Evolutionary conservation across 2,113 vertebrate genomes (phyloP).

Genomic region (Charadrius vociferus): DNA sequence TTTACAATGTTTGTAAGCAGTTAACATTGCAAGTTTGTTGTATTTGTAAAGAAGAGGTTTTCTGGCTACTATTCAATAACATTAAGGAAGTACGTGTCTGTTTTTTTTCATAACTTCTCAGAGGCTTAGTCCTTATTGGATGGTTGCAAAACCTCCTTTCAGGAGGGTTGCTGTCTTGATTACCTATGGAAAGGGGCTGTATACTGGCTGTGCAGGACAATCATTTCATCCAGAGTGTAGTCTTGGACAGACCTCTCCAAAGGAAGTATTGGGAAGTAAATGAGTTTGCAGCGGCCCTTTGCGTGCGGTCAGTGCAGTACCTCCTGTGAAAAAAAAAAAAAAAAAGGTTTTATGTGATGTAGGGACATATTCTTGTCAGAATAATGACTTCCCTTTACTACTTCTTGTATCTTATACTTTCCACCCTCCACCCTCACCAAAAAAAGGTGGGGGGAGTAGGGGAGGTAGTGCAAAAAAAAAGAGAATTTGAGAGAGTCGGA

Average conservation of each 20-base stretch:
- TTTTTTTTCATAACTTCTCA: not conserved
- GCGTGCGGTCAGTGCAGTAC: not conserved
- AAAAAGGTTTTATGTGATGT: too few relatives aligned
- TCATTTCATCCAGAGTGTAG: accelerated
- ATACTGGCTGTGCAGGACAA: not conserved
- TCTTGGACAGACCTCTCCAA: not conserved
- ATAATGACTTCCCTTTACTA: not conserved
- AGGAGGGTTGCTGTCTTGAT: not conserved
- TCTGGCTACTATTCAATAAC: not conserved
- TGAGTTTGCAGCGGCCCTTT: not conserved
- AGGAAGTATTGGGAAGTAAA: not conserved
- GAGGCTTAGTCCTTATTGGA: not conserved
- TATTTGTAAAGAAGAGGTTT: constrained; percentile 10
- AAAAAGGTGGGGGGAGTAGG: too few relatives aligned
- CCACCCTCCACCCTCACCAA: accelerated
- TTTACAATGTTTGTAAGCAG: constrained; percentile 7
- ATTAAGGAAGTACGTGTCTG: not conserved
- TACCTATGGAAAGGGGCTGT: not conserved
- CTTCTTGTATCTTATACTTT: not conserved
- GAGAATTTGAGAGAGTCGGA: not conserved
- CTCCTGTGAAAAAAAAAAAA: not conserved
- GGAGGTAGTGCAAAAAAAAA: too few relatives aligned
- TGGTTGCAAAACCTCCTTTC: not conserved
- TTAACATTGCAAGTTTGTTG: not conserved
- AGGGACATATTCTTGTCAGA: not conserved